Percentiles rank a stretch among this genome's conserved stretches.
These are phyloP conservation scores for Melanotaenia trifasciata DNA, from an alignment of 2,797 vertebrate genomes.

Conservation along the genomic window DNA sequence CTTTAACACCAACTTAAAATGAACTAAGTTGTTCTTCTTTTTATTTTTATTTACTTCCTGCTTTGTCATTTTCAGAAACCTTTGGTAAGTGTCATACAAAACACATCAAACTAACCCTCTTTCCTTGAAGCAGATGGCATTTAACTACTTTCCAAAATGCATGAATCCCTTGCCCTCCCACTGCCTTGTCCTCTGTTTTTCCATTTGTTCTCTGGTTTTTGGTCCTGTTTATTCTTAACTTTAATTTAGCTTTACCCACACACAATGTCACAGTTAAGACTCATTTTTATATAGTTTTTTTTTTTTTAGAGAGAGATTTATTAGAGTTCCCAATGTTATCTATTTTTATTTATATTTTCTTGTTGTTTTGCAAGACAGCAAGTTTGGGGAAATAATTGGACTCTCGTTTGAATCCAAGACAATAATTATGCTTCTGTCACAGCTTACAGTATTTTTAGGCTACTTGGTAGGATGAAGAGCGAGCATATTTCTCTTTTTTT, in stretches of 20 bases:
- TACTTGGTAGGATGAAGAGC: constrained; percentile 14
- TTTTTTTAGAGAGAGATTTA: constrained; percentile 12
- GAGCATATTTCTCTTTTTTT: constrained; percentile 12
- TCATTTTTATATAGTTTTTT: background rate
- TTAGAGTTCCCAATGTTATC: constrained; percentile 12
- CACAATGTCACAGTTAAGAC: constrained; percentile 11
- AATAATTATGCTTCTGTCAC: constrained; percentile 37
- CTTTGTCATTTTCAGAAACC: constrained; percentile 93
- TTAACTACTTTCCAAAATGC: constrained; percentile 87
- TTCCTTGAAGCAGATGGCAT: constrained; percentile 90
- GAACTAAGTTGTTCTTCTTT: constrained; percentile 80
- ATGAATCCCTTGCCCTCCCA: constrained; percentile 82
- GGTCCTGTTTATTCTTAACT: constrained; percentile 38
- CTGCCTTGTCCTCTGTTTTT: constrained; percentile 40
- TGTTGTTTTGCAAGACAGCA: constrained; percentile 32
- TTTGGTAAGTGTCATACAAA: constrained; percentile 95
- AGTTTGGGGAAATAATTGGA: constrained; percentile 59
- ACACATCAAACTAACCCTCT: constrained; percentile 82
- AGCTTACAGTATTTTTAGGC: constrained; percentile 36
- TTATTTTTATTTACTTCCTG: constrained; percentile 81
- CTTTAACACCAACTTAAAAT: constrained; percentile 70
- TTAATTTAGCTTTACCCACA: constrained; percentile 37
- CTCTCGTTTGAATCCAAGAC: constrained; percentile 47
- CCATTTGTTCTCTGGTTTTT: constrained; percentile 38
- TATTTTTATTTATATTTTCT: constrained; percentile 9